phyloP scores from a whole-genome alignment of 2,113 vertebrate species.

The Neotoma lepida region DNA sequence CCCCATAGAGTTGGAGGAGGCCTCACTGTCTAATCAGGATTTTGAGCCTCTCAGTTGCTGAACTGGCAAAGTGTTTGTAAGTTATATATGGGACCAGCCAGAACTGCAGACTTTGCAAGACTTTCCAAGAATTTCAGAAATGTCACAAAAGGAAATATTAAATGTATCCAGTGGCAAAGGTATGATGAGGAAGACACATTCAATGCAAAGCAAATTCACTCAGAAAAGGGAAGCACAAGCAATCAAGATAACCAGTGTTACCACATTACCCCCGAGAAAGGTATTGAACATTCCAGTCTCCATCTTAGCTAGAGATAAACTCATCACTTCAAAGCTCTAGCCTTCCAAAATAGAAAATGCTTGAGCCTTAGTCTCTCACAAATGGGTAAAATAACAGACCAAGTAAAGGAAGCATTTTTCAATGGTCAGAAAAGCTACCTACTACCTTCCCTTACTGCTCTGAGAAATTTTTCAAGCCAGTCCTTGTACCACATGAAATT shows the following conservation, averaged over 20 bases:
- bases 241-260: conserved; percentile 80
- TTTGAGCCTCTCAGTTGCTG: conserved; percentile 77
- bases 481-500: conserved; percentile 63
- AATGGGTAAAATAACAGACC: conserved; percentile 68
- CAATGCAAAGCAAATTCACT: conserved; percentile 72
- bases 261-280: conserved; percentile 56
- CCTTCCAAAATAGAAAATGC: conserved; percentile 77
- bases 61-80: conserved; percentile 75
- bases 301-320: conserved; percentile 79
- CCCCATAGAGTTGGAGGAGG: conserved; percentile 12
- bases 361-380: conserved; percentile 69
- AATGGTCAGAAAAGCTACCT: conserved; percentile 61
- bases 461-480: conserved; percentile 66
- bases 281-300: conserved; percentile 76
- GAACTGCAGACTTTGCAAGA: conserved; percentile 81
- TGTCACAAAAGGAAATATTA: conserved; percentile 78
- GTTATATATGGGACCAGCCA: conserved; percentile 59
- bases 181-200: conserved; percentile 76
- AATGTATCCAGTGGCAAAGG: conserved; percentile 75
- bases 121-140: conserved; percentile 76
- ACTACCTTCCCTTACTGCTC: not conserved
- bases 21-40: conserved; percentile 62
- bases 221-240: conserved; percentile 72
- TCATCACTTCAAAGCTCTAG: conserved; percentile 69
- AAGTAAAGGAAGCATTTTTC: conserved; percentile 66